Evolutionary conservation across 2,113 vertebrate genomes (phyloP), one percentile per base, ranked within the genome.

Genomic region (Argyrosomus japonicus): DNA sequence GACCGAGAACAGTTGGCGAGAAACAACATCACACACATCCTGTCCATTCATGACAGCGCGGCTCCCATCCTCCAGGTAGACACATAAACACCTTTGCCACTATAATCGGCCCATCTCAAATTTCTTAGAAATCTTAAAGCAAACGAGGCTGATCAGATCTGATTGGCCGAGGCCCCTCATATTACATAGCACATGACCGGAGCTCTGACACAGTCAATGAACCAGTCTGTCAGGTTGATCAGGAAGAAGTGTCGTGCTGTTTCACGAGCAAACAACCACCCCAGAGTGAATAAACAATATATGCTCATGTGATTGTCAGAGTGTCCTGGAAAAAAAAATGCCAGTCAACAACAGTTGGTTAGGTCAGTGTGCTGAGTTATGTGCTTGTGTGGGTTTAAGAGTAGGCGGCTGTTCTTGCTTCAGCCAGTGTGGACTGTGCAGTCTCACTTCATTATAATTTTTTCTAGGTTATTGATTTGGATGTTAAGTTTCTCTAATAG

Each of bases 21-120:
- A 88, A 97, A 97, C 94, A 98, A 99, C 89, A 96, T 99, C 86
- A 98, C 97, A 0, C 97, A 97, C 84, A 96, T 99, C 90, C 95
- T 99, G 70, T 97, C 97, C 57, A 96, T 99, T 84, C 97, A 98
- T 15, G 97, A 98, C 86, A 97, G 95, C 43, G 97, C 97, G 25
- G 95, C 96, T 19, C 97, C 98, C 3, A 95, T 97, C 91, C 85
- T 99, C 2, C 96, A 97, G 96, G 97, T 98, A 95, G 56, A 53
- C 6, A 69, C 7, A 23, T 25, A 18, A 32, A 50, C 5, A 17
- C 11, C 13, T 68, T 36, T 21, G 32, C 27, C 13, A 18, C 4
- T 10, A 32, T 3, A 23, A 18, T 50, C 25, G 2, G 25, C 25
- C 6, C 58, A 56, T 56, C 65, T 80, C 54, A 6, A 9, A n/a